Conservation (phyloP, 2,888 invertebrate species). For the Calephelis perditalis region DNA sequence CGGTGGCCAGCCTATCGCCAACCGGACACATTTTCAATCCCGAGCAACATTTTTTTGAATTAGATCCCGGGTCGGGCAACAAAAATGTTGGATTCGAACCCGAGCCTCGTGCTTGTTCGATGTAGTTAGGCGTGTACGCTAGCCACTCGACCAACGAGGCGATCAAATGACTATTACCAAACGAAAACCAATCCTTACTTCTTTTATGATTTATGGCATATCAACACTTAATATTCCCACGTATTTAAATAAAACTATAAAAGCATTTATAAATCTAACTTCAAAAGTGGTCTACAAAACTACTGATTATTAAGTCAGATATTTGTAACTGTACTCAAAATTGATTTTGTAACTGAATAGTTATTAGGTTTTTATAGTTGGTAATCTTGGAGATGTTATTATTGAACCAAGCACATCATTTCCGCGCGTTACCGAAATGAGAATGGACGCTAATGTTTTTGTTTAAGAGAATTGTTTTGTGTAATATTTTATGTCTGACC, state of each 20-base stretch:
- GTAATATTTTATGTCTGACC: constrained; percentile 3
- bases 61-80: too few relatives aligned
- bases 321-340: constrained; percentile 62
- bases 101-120: too few relatives aligned
- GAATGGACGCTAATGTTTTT: constrained; percentile 54
- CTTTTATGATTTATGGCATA: constrained; percentile 1
- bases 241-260: constrained; percentile 3
- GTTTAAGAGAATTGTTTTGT: constrained; percentile 29
- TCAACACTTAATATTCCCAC: constrained; percentile 10
- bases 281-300: constrained; percentile 12
- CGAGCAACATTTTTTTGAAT: too few relatives aligned
- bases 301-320: constrained; percentile 39
- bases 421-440: constrained; percentile 62
- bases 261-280: not conserved
- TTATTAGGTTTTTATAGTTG: constrained; percentile 65
- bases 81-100: too few relatives aligned
- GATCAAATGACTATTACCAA: too few relatives aligned
- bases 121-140: too few relatives aligned
- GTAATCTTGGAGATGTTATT: constrained; percentile 58
- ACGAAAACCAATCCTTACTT: not conserved
- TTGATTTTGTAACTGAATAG: constrained; percentile 65
- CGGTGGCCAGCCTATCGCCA: too few relatives aligned
- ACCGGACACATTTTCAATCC: too few relatives aligned
- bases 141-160: too few relatives aligned
- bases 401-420: constrained; percentile 51